phyloP scores from a whole-genome alignment of 2,113 vertebrate species.

The Speoplatyrhinus poulsoni region DNA sequence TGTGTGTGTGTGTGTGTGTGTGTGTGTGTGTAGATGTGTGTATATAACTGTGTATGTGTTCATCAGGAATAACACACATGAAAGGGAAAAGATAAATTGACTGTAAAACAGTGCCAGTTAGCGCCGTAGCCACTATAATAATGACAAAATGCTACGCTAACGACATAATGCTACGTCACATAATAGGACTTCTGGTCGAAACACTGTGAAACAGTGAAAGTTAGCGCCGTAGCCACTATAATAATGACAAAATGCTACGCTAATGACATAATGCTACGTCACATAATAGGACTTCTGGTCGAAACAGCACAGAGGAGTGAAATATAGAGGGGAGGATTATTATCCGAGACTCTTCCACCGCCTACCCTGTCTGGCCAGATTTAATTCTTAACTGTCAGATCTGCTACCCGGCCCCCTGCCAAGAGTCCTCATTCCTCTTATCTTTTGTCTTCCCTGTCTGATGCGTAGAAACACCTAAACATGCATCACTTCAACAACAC shows the following conservation, averaged over 20 bases:
- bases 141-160: too few species aligned
- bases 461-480: slow-evolving; percentile 33
- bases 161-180: too few species aligned
- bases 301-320: too few species aligned
- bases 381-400: slow-evolving; percentile 42
- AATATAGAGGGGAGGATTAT: background rate
- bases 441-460: slow-evolving; percentile 36
- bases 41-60: slow-evolving; percentile 16
- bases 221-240: background rate
- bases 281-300: too few species aligned
- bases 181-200: too few species aligned
- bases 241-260: too few species aligned
- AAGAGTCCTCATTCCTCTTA: slow-evolving; percentile 73
- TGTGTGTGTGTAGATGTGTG: background rate
- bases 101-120: background rate
- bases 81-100: background rate
- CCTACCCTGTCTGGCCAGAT: slow-evolving; percentile 41
- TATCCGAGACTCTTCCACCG: slow-evolving; percentile 19
- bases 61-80: background rate
- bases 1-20: slow-evolving; percentile 6
- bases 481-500: slow-evolving; percentile 36
- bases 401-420: slow-evolving; percentile 18
- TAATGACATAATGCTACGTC: too few species aligned
- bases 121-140: background rate
- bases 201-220: background rate